Evolutionary conservation across 1,140 invertebrate genomes (phyloP).

Genomic region (Aphaenogaster floridana): DNA sequence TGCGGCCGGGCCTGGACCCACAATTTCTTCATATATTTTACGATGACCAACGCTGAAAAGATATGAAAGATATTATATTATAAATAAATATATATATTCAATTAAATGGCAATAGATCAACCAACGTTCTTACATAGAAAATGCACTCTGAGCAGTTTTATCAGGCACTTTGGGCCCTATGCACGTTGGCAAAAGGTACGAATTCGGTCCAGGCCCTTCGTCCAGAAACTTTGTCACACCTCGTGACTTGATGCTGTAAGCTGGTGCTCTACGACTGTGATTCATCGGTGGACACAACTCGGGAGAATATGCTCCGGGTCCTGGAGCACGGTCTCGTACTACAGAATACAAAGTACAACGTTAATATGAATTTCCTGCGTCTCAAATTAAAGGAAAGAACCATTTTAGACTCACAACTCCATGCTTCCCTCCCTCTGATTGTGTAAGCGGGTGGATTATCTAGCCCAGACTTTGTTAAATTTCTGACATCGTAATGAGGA

Average conservation of each 20-base stretch:
- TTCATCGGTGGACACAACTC: conserved; percentile 81
- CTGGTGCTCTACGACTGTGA: conserved; percentile 78
- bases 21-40: neutral
- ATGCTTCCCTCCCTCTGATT: conserved; percentile 67
- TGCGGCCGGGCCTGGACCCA: conserved; percentile 82
- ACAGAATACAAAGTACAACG: neutral
- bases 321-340: conserved; percentile 76
- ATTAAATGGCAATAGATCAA: conserved; percentile 18
- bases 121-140: conserved; percentile 78
- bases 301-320: conserved; percentile 83
- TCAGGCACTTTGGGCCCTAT: conserved; percentile 83
- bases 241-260: conserved; percentile 77
- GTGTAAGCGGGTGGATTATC: conserved; percentile 80
- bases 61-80: neutral
- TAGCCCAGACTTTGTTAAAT: conserved; percentile 81
- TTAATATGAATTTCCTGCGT: conserved; percentile 4
- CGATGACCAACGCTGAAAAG: conserved; percentile 58
- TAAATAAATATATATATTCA: conserved; percentile 6
- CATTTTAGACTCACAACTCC: conserved; percentile 45
- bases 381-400: conserved; percentile 7
- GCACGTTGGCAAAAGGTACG: conserved; percentile 80
- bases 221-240: conserved; percentile 47
- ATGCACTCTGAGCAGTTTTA: conserved; percentile 81
- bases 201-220: conserved; percentile 81
- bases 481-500: conserved; percentile 78